Evolutionary conservation across 2,113 vertebrate species (phyloP), one percentile per base, ranked within the genome.

Genomic region (Phalacrocorax brasilianus): DNA sequence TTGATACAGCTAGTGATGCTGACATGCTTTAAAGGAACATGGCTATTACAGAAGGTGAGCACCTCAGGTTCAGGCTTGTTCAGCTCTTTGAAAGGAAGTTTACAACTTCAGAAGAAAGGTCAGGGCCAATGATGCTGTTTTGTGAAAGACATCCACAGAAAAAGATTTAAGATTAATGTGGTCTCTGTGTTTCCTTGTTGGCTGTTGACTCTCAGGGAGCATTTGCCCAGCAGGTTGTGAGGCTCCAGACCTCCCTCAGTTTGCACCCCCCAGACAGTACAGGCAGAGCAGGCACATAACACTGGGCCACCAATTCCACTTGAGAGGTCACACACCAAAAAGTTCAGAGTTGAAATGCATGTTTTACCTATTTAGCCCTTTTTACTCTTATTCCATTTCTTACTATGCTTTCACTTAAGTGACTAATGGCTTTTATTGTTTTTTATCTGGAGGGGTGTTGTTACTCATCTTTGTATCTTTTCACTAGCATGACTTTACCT

Each of bases 371-470:
- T 35, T 92, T 24, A 71, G 30, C 6, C 63, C 10, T 28, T 79
- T 53, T 78, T 50, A 30, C 4, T 61, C 44, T 50, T 73, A 45
- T 4, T 66, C 6, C 2, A n/a, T 27, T 82, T 71, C 12, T 67
- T 56, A 22, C 5, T 45, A 33, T 11, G 7, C 5, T 74, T 65
- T 45, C 32, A 52, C 12, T 27, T 53, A 63, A 68, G 85, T 45
- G 8, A n/a, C 8, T 27, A 52, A 23, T 24, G 0, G 3, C 2
- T 24, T 21, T n/a, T 2, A 5, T 20, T 50, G 38, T 16, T 4
- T 61, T 30, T 24, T 53, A 38, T 38, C 38, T 26, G 14, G 8
- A 22, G 16, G 7, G 8, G 5, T 5, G 8, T 53, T 44, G 11
- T 16, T 78, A 38, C 4, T 71, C 5, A 11, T 38, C 12, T 65